Evolutionary conservation across 2,797 vertebrate genomes (phyloP), one percentile per base, ranked within the genome.

Genomic region (Tokudaia tokunoshimensis): DNA sequence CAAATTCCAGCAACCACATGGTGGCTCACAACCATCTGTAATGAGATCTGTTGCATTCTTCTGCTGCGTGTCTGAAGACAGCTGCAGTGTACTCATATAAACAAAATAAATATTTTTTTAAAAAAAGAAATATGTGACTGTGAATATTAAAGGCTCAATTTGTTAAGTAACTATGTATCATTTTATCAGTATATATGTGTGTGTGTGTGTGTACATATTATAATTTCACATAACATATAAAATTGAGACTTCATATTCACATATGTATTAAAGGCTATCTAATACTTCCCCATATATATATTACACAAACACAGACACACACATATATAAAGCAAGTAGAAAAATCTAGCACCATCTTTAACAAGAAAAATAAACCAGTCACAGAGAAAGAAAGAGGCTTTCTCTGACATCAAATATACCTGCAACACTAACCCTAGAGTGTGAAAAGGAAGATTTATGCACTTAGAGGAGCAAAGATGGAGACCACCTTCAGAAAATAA

Each of bases 401-500:
- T 74, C 1, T 0, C 29, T 72, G 20, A 13, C 50, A 41, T 41
- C 70, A 52, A 72, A 59, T 63, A 90, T 76, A 41, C 52, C 31
- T 22, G 6, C 20, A 85, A 17, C 15, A 22, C n/a, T 75, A 85
- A 72, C 4, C 44, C 29, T 84, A 24, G 61, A 89, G 26, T 80
- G 50, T 29, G 67, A 92, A 26, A 34, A 65, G 75, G 10, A 85
- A 59, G 89, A 92, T 55, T 92, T 82, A 50, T 57, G 52, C 52
- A 41, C 19, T 92, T 84, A 79, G 63, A 57, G 50, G 63, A 65
- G 20, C 57, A 63, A 92, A 80, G 24, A 63, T 15, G 80, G 52
- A 81, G 3, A 59, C 50, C n/a, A 67, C 65, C 37, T 85, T 79
- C 92, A 50, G n/a, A 80, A 89, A 95, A 81, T 47, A 85, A 37